Evolutionary conservation across 1,140 invertebrate genomes (phyloP), one percentile per base, ranked within the genome.

Genomic region (Rhagoletis zephyria): DNA sequence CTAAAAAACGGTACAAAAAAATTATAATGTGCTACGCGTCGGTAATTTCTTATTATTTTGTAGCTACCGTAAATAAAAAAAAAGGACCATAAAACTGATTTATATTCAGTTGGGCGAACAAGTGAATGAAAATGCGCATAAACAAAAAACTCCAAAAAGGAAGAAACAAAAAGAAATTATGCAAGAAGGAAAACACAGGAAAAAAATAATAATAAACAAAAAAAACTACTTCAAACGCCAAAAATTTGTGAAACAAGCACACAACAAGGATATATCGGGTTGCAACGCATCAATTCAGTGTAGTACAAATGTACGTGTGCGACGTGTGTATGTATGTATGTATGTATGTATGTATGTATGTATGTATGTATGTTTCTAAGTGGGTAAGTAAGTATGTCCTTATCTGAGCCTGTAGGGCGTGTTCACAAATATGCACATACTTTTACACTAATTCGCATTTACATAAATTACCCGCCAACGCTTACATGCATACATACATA

Each of bases 71-170:
- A 3, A 14, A 56, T 16, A 30, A 14, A 81, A 81, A 81, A 81
- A 81, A 81, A 81, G 45, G n/a, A 81, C 74, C 74, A 51, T 30
- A 81, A 81, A 81, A 56, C 74, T 81, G 48, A 14, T 81, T 81
- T 56, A 56, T 48, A 81, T 81, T 51, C 74, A 56, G 48, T 19
- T 16, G 48, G 51, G 19, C 74, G 45, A 56, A 81, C 74, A 81
- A 56, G 70, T 74, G 70, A n/a, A 81, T 56, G 48, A 81, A 42
- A 51, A 45, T 74, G 42, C 40, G 10, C 9, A 48, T 7, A 19
- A 67, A 30, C 30, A 30, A 30, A 30, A 30, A 30, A 30, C 30
- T 30, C 30, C 30, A 30, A 30, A 30, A 30, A 30, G 30, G 30
- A 30, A 30, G 30, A 30, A 30, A 30, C 30, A 30, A 30, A 1